Base-by-base conservation (phyloP, 2,888 invertebrate species). In the Pyrgus malvae region DNA sequence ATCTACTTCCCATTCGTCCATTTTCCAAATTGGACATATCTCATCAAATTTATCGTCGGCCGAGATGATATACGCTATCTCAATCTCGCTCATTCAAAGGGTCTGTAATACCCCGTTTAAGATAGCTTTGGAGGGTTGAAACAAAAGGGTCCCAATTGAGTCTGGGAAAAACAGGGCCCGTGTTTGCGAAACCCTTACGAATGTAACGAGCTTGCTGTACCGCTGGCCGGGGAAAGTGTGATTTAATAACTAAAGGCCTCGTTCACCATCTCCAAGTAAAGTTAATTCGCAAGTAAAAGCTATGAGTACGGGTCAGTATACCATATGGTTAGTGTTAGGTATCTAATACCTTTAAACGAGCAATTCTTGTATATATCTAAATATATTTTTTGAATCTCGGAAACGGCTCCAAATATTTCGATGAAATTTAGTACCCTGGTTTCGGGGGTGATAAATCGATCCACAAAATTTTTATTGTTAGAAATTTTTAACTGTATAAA, bases 71-170 rank as follows among this genome's bases (percentile, higher is more conserved):
- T 53, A 53, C 53, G 45, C 53, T 46, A 53, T 53, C 53, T 53
- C 53, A 53, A 53, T 53, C 45, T 46, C 45, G 14, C 46, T 45
- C 53, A 53, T 45, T 45, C 53, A 53, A 55, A 55, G 54, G 54
- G 54, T 46, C 45, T 40, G 48, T 55, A 48, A 55, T 41, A 55
- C 54, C 54, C 41, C 40, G 46, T 48, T 46, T 54, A 46, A 54
- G 45, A 46, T 54, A 41, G 41, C 46, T 33, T 33, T 62, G 66
- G 65, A n/a, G n/a, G n/a, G n/a, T n/a, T n/a, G n/a, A n/a, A 69
- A 76, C 78, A 79, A 81, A 80, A 74, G 71, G 73, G 73, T 55
- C 68, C 64, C 69, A 82, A 81, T 81, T 76, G 78, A 74, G 72
- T 65, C 74, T 69, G 67, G 75, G 75, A 83, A 83, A 78, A 80